Evolutionary conservation across 2,888 invertebrate genomes (phyloP).

Genomic region (Maniola hyperantus): DNA sequence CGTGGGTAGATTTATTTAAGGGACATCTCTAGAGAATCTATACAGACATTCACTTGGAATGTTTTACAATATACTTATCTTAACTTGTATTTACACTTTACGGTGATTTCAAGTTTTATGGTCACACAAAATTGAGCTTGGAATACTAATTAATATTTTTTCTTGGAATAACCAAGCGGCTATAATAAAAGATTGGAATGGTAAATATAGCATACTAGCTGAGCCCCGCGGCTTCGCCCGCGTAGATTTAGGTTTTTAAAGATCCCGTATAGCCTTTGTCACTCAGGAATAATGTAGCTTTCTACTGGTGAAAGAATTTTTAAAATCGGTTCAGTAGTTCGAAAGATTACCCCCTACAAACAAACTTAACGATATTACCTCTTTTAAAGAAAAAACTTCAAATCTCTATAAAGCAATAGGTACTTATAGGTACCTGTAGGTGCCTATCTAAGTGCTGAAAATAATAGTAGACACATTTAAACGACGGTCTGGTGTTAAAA

Average conservation of each 20-base stretch:
- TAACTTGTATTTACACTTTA: conserved; percentile 25
- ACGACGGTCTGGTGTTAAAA: too few species aligned
- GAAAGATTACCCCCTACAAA: too few species aligned
- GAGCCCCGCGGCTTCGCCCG: too few species aligned
- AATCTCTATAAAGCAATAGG: neutral
- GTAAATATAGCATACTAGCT: neutral
- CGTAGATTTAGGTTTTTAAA: too few species aligned
- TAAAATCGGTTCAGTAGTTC: too few species aligned
- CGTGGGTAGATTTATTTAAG: conserved; percentile 73
- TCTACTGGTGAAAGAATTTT: too few species aligned
- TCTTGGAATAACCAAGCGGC: neutral
- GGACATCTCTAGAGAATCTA: conserved; percentile 43
- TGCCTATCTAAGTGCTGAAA: too few species aligned
- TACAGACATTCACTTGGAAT: conserved; percentile 25
- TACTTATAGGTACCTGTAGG: too few species aligned
- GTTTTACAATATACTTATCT: conserved; percentile 24
- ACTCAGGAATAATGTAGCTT: too few species aligned
- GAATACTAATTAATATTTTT: conserved; percentile 18
- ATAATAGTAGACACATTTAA: too few species aligned
- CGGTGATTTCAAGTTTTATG: conserved; percentile 14
- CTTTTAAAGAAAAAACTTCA: neutral
- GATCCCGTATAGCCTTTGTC: too few species aligned
- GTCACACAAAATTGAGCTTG: conserved; percentile 10
- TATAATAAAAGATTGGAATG: neutral
- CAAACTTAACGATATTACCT: too few species aligned